phyloP scores from a whole-genome alignment of 2,113 vertebrate species.

The Piliocolobus tephrosceles region DNA sequence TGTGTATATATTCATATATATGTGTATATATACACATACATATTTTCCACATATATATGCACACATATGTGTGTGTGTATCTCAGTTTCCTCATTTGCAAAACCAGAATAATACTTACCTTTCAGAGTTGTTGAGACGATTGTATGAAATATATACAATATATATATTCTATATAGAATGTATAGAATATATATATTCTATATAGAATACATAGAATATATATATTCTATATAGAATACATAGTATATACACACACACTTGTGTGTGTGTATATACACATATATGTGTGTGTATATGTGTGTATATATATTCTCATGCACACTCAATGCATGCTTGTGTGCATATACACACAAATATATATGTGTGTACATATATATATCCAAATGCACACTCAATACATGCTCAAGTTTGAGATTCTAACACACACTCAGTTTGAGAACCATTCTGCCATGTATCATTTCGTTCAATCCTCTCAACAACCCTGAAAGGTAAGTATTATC shows the following conservation, averaged over 20 bases:
- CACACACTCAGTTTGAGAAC: neutral
- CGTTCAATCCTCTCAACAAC: neutral
- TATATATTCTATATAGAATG: no score
- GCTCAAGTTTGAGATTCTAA: neutral
- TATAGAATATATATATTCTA: no score
- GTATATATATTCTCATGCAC: neutral
- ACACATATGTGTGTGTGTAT: no score
- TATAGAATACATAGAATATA: no score
- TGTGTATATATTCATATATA: no score
- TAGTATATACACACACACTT: no score
- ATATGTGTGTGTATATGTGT: no score
- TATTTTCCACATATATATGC: no score
- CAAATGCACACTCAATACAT: neutral
- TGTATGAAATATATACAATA: neutral
- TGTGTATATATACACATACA: no score
- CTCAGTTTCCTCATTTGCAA: neutral
- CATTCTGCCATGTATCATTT: neutral
- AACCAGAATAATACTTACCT: neutral
- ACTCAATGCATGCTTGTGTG: neutral
- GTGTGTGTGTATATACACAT: no score
- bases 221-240: no score
- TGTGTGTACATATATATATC: neutral
- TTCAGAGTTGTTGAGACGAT: neutral
- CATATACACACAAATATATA: no score
- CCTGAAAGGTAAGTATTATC: neutral